A percentile compares a stretch with the other conserved stretches of the same genome.
These are phyloP conservation scores for Lamellibrachia columna DNA, from an alignment of 2,888 invertebrate species.

Conservation along the genomic window DNA sequence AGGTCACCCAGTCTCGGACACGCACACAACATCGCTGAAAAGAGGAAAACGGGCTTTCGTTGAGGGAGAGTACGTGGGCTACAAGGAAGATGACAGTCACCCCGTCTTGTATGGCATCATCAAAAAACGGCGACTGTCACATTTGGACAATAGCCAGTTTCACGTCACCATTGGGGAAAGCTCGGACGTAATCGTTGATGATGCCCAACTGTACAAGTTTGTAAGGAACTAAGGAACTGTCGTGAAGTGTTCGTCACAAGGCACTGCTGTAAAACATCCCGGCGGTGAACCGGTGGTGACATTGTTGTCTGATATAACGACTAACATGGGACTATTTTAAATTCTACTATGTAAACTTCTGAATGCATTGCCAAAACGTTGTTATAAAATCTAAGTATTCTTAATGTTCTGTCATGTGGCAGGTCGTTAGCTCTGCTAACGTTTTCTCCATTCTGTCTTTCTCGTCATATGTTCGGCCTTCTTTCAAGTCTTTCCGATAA, in stretches of 20 bases:
- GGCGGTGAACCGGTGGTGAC: too few relatives aligned
- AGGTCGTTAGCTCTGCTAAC: too few relatives aligned
- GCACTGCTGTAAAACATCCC: too few relatives aligned
- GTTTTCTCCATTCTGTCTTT: too few relatives aligned
- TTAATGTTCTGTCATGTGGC: too few relatives aligned
- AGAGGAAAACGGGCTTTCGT: conserved; percentile 26
- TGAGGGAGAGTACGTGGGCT: conserved; percentile 36
- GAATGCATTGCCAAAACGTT: too few relatives aligned
- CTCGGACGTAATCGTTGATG: not conserved
- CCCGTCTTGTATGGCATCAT: conserved; percentile 25
- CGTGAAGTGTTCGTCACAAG: not conserved
- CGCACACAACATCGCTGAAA: conserved; percentile 26
- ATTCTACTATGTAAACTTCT: too few relatives aligned
- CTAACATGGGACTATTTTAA: too few relatives aligned
- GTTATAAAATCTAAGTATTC: too few relatives aligned
- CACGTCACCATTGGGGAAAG: not conserved
- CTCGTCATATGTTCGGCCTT: too few relatives aligned
- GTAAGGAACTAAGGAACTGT: not conserved
- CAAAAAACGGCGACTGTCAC: not conserved
- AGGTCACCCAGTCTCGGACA: conserved; percentile 32
- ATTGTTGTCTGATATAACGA: too few relatives aligned
- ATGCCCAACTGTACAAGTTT: not conserved
- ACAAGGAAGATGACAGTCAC: conserved; percentile 18
- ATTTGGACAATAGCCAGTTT: not conserved
- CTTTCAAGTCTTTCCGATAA: too few relatives aligned